Evolutionary conservation across 2,888 invertebrate species (phyloP).

Genomic region (Troilus luridus): DNA sequence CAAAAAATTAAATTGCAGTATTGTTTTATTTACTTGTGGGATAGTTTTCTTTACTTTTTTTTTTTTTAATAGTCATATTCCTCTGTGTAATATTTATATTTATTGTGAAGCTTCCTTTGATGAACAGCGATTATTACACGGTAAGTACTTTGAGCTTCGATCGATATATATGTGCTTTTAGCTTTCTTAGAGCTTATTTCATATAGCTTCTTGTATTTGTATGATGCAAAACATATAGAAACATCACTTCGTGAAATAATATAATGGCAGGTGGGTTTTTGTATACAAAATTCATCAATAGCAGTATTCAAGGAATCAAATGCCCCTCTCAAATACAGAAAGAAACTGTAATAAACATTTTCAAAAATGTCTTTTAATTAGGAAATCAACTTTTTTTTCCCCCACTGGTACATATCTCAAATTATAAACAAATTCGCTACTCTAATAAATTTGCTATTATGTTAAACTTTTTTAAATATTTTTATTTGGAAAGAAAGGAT

Average conservation of each 20-base stretch:
- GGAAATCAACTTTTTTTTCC: too few species aligned
- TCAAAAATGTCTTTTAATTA: too few species aligned
- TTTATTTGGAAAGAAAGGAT: too few species aligned
- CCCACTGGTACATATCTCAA: too few species aligned
- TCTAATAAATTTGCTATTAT: too few species aligned
- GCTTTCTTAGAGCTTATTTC: background rate
- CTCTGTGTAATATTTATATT: background rate
- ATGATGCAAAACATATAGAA: background rate
- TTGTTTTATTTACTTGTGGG: background rate
- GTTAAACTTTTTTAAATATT: too few species aligned
- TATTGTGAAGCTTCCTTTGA: conserved; percentile 43
- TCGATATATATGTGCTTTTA: background rate
- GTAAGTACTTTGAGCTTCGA: conserved; percentile 23
- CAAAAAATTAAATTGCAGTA: too few species aligned
- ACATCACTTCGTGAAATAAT: background rate
- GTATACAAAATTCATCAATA: too few species aligned
- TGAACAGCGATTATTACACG: conserved; percentile 50
- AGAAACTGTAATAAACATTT: too few species aligned
- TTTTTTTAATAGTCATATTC: background rate
- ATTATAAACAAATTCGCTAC: too few species aligned
- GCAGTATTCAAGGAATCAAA: too few species aligned
- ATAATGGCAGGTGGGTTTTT: background rate
- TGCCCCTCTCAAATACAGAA: too few species aligned
- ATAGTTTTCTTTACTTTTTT: background rate
- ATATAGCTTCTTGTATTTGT: background rate